A percentile compares a stretch with the other conserved stretches of the same genome.
These are phyloP conservation scores for Lycaena phlaeas DNA, from an alignment of 2,888 invertebrate species.

Conservation along the genomic window DNA sequence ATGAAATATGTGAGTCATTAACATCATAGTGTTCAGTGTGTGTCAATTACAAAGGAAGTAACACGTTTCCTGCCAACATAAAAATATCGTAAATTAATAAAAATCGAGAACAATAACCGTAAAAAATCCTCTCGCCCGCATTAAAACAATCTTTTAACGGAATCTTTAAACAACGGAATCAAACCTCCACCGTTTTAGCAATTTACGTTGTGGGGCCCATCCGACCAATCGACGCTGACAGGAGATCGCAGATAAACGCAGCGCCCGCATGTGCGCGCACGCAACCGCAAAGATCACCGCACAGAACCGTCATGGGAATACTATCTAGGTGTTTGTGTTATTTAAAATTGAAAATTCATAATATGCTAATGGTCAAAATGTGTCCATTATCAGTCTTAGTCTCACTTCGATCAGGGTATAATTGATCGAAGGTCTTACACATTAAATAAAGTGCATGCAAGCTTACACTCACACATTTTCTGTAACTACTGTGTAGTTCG, in stretches of 20 bases:
- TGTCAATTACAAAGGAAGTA: slow-evolving; percentile 15
- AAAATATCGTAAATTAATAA: slow-evolving; percentile 25
- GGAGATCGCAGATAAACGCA: slow-evolving; percentile 49
- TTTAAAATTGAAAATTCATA: too few relatives aligned
- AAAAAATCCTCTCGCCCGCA: slow-evolving; percentile 58
- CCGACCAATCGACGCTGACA: slow-evolving; percentile 62
- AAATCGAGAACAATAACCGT: slow-evolving; percentile 30
- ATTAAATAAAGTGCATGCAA: too few relatives aligned
- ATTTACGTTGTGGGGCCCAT: slow-evolving; percentile 59
- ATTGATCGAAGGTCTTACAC: too few relatives aligned
- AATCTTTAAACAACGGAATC: slow-evolving; percentile 57
- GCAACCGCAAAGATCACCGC: slow-evolving; percentile 43
- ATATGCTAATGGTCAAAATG: too few relatives aligned
- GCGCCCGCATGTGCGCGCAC: slow-evolving; percentile 65
- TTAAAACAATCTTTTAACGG: slow-evolving; percentile 57
- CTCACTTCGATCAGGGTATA: too few relatives aligned
- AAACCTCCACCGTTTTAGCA: slow-evolving; percentile 56
- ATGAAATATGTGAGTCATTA: neutral
- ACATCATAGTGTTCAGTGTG: too few relatives aligned
- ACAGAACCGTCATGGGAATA: neutral
- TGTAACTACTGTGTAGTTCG: too few relatives aligned
- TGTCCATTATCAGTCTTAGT: too few relatives aligned
- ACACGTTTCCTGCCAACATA: slow-evolving; percentile 12
- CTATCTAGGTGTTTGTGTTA: too few relatives aligned
- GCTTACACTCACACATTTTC: too few relatives aligned